Conservation (phyloP, 2,113 vertebrate species). For the Leptobrachium leishanense region DNA sequence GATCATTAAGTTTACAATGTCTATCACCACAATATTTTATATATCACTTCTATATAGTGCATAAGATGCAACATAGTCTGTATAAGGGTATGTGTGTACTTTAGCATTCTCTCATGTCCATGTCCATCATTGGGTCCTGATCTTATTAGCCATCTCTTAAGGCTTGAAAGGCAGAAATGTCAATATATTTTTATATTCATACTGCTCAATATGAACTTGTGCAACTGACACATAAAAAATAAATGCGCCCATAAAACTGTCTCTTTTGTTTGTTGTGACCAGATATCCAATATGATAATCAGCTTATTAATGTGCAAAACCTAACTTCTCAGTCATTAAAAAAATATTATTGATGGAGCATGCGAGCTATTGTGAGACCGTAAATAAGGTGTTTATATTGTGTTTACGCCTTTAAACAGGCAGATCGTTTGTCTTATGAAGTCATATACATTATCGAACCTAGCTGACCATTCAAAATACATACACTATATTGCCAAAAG, state of each 20-base stretch:
- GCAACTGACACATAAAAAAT: too few species aligned
- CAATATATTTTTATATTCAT: not conserved
- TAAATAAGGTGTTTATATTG: constrained; percentile 43
- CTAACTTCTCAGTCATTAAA: constrained; percentile 11
- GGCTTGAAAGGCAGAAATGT: not conserved
- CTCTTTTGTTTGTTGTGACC: not conserved
- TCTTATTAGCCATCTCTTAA: not conserved
- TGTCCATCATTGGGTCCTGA: not conserved
- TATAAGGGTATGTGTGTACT: too few species aligned
- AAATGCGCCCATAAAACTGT: too few species aligned
- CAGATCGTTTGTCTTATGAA: constrained; percentile 41
- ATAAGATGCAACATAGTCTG: too few species aligned
- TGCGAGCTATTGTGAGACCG: not conserved
- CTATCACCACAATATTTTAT: too few species aligned
- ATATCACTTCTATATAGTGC: too few species aligned
- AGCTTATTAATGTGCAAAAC: constrained; percentile 27
- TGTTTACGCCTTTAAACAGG: constrained; percentile 15
- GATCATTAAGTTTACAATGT: too few species aligned
- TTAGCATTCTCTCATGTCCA: not conserved
- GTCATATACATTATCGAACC: constrained; percentile 32
- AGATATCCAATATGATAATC: constrained; percentile 18
- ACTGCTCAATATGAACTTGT: not conserved
- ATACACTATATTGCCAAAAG: too few species aligned
- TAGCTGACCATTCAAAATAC: not conserved
- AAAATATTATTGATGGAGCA: constrained; percentile 4